phyloP scores from a whole-genome alignment of 2,888 invertebrate species.

The Trilocha varians region DNA sequence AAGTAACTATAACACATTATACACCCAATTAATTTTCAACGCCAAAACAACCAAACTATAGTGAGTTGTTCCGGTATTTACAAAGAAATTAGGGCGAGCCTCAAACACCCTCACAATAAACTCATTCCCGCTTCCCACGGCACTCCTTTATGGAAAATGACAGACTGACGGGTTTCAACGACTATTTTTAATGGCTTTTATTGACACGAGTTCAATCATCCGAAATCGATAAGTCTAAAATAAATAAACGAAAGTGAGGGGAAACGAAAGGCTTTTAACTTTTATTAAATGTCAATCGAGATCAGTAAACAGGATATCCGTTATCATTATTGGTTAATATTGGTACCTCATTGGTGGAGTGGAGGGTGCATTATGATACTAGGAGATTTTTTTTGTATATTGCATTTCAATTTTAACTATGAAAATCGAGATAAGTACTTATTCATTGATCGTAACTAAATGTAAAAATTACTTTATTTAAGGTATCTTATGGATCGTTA shows the following conservation, averaged over 20 bases:
- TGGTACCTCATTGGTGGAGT: too few species aligned
- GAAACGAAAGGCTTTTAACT: background rate
- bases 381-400: too few species aligned
- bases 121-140: background rate
- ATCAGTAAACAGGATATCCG: background rate
- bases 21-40: constrained; percentile 22
- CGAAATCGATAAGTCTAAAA: background rate
- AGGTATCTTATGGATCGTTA: too few species aligned
- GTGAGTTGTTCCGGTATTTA: background rate
- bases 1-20: too few species aligned
- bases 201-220: background rate
- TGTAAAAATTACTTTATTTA: too few species aligned
- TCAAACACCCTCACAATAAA: background rate
- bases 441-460: too few species aligned
- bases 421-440: too few species aligned
- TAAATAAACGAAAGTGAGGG: background rate
- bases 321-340: background rate
- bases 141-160: background rate
- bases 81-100: background rate
- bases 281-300: background rate
- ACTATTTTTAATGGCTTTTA: background rate
- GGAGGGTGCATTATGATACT: too few species aligned
- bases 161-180: background rate
- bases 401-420: too few species aligned
- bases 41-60: constrained; percentile 10